Evolutionary conservation across 2,113 vertebrate species (phyloP).

Genomic region (Trachemys scripta): DNA sequence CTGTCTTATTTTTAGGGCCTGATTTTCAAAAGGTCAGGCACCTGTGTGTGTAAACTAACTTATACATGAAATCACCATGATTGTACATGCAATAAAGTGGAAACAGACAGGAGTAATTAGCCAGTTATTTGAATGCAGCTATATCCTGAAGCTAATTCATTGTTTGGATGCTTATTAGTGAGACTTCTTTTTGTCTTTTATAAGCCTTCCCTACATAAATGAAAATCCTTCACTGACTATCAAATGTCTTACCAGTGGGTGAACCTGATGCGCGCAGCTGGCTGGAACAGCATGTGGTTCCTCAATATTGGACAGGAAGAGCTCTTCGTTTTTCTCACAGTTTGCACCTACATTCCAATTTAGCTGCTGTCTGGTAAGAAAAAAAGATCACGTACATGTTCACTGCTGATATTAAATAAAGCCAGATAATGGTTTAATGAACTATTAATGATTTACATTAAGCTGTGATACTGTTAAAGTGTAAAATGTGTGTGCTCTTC

Average conservation of each 20-base stretch:
- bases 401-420: not conserved
- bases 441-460: not conserved
- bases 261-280: constrained; percentile 90
- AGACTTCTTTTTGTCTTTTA: not conserved
- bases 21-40: not conserved
- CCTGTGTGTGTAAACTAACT: not conserved
- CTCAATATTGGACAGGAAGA: constrained; percentile 92
- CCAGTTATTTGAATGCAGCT: not conserved
- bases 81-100: not conserved
- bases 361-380: constrained; percentile 93
- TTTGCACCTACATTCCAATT: constrained; percentile 94
- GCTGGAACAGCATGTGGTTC: constrained; percentile 93
- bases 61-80: not conserved
- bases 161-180: not conserved
- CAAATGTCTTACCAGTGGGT: constrained; percentile 65
- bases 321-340: constrained; percentile 90
- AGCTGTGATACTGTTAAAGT: not conserved
- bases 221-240: not conserved
- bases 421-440: not conserved
- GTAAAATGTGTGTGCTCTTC: not conserved
- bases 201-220: not conserved
- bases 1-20: not conserved
- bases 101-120: not conserved
- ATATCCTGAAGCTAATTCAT: not conserved
- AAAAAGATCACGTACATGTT: not conserved